phyloP scores from a whole-genome alignment of 2,113 vertebrate species.

The Callipepla squamata region DNA sequence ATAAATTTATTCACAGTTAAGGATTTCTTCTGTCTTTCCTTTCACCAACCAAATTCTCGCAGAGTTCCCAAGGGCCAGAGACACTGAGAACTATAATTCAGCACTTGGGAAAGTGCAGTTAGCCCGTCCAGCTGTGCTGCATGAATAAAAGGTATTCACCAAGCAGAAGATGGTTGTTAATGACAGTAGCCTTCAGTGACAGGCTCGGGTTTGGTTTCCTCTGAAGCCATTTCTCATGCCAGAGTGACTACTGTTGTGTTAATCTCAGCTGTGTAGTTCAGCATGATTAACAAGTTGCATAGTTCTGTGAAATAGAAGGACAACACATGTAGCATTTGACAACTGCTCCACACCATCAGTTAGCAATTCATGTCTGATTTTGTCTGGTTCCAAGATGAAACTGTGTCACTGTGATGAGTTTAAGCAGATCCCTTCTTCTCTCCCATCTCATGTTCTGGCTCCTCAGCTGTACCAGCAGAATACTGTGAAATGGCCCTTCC shows the following conservation, averaged over 20 bases:
- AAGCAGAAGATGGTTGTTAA: not conserved
- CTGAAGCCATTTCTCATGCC: not conserved
- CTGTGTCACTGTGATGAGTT: not conserved
- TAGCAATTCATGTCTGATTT: not conserved
- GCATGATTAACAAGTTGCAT: not conserved
- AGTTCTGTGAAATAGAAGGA: not conserved
- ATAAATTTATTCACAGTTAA: conserved; percentile 9
- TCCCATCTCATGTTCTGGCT: not conserved
- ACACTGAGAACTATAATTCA: conserved; percentile 29
- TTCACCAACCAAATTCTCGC: not conserved
- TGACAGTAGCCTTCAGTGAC: not conserved
- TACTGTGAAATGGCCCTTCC: not conserved
- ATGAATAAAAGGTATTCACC: conserved; percentile 15
- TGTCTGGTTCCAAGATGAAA: not conserved
- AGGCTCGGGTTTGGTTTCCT: not conserved
- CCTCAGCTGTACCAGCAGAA: not conserved
- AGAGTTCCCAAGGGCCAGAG: not conserved
- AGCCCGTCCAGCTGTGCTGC: not conserved
- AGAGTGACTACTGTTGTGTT: not conserved
- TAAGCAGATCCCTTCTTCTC: not conserved
- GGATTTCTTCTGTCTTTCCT: conserved; percentile 31
- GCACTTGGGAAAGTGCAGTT: not conserved
- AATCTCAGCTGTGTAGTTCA: not conserved
- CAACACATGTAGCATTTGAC: not conserved
- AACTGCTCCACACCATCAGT: not conserved